Evolutionary conservation across 2,797 vertebrate species (phyloP).

Genomic region (Sparidentex hasta): DNA sequence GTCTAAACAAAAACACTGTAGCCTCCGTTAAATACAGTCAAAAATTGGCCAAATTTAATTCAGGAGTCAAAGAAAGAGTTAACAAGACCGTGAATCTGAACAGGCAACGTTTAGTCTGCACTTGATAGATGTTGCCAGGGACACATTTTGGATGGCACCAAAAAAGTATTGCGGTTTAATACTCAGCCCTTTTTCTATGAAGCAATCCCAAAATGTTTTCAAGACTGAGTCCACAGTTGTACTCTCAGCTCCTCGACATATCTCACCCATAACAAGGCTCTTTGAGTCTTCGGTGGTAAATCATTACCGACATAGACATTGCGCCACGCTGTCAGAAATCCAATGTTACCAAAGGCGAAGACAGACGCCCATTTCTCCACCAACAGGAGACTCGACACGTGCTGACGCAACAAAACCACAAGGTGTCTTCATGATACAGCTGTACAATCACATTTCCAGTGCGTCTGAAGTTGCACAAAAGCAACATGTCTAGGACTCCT

Average conservation of each 20-base stretch:
- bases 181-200: background rate
- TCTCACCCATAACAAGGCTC: background rate
- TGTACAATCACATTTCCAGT: background rate
- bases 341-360: background rate
- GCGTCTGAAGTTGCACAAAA: slow-evolving; percentile 22
- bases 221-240: background rate
- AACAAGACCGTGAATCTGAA: background rate
- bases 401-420: slow-evolving; percentile 25
- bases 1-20: no score
- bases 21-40: no score
- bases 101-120: no score
- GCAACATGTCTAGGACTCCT: slow-evolving; percentile 2
- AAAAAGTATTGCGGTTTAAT: background rate
- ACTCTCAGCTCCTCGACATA: background rate
- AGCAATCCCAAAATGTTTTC: background rate
- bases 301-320: background rate
- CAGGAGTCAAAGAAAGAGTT: background rate
- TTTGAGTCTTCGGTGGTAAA: background rate
- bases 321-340: background rate
- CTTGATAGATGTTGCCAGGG: background rate
- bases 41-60: background rate
- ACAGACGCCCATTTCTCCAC: background rate
- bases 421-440: slow-evolving; percentile 17
- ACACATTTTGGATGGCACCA: background rate
- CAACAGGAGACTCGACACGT: background rate